Evolutionary conservation across 2,797 vertebrate genomes (phyloP).

Genomic region (Aulostomus chinensis): DNA sequence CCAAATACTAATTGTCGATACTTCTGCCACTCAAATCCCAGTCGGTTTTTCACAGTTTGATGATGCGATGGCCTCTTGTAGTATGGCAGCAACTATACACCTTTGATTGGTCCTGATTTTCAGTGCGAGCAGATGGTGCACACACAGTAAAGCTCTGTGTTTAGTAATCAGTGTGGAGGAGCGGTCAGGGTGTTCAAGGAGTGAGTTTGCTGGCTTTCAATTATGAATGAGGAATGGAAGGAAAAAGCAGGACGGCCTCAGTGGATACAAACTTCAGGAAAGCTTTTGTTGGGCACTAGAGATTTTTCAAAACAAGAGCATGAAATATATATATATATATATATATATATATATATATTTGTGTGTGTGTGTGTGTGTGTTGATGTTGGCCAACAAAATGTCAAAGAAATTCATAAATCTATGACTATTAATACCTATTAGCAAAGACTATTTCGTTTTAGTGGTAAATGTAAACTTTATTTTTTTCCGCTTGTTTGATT

Average conservation of each 20-base stretch:
- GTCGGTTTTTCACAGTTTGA: neutral
- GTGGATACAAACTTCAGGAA: conserved; percentile 35
- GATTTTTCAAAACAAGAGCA: conserved; percentile 21
- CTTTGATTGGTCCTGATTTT: conserved; percentile 7
- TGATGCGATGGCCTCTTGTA: conserved; percentile 2
- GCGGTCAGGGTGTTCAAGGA: conserved; percentile 41
- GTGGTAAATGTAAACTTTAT: too few species aligned
- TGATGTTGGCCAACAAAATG: too few species aligned
- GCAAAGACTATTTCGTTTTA: too few species aligned
- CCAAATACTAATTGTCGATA: neutral
- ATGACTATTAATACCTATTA: too few species aligned
- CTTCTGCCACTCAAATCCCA: neutral
- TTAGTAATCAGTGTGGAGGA: conserved; percentile 28
- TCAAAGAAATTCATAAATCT: too few species aligned
- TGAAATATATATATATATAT: conserved; percentile 21
- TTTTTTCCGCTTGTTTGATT: too few species aligned
- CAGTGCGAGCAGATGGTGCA: conserved; percentile 1
- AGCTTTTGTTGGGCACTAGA: conserved; percentile 38
- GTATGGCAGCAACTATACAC: too few species aligned
- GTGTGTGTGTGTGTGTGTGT: too few species aligned
- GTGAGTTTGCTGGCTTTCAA: conserved; percentile 52
- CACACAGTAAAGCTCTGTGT: conserved; percentile 27
- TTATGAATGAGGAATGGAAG: conserved; percentile 52
- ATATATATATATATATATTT: too few species aligned
- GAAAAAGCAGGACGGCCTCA: conserved; percentile 26